These are phyloP conservation scores for Macrochelys suwanniensis DNA, from an alignment of 2,797 vertebrate species.

Conservation along the genomic window DNA sequence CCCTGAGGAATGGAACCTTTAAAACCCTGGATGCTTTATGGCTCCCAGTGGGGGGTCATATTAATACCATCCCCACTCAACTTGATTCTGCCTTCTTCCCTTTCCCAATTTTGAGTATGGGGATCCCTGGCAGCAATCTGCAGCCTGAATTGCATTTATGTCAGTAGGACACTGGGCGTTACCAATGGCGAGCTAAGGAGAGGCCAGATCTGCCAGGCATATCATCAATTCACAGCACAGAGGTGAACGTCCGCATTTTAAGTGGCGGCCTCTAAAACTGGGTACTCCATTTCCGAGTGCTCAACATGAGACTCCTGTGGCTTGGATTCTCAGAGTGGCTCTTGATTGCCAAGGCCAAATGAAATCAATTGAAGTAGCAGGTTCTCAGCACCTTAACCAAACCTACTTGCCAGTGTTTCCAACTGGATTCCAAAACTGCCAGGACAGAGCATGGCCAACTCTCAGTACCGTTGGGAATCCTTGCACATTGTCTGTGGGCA, in stretches of 20 bases:
- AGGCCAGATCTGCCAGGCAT: not conserved
- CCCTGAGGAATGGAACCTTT: constrained; percentile 20
- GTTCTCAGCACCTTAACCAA: too few species aligned
- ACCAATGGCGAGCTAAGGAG: not conserved
- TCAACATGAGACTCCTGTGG: too few species aligned
- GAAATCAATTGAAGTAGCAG: too few species aligned
- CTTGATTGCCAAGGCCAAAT: too few species aligned
- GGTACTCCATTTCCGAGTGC: not conserved
- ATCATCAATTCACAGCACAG: not conserved
- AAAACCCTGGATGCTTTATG: constrained; percentile 21
- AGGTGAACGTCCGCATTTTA: not conserved
- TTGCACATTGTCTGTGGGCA: not conserved
- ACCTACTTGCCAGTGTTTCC: too few species aligned
- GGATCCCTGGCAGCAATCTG: not conserved
- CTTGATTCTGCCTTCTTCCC: constrained; percentile 31
- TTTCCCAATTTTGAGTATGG: constrained; percentile 67
- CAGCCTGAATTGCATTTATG: not conserved
- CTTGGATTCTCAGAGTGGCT: too few species aligned
- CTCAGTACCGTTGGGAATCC: not conserved
- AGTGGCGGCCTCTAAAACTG: not conserved
- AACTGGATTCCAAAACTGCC: not conserved
- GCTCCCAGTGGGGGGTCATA: not conserved
- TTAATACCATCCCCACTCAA: constrained; percentile 19
- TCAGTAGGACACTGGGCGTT: not conserved
- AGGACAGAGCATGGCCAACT: not conserved